Percentiles rank a stretch among this genome's conserved stretches.
These are phyloP conservation scores for Meloidogyne floridensis DNA, from an alignment of 1,140 invertebrate genomes.

Conservation along the genomic window DNA sequence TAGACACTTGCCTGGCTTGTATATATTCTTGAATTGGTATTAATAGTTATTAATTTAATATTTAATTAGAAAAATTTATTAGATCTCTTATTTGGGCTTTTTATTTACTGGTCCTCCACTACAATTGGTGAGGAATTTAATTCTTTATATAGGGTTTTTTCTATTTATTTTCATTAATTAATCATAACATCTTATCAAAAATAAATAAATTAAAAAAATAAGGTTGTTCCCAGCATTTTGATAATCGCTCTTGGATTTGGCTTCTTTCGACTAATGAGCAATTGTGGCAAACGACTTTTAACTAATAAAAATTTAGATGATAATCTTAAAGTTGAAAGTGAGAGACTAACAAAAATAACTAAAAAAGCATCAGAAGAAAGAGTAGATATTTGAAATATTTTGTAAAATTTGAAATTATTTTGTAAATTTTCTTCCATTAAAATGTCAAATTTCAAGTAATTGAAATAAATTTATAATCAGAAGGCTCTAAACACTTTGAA, in stretches of 20 bases:
- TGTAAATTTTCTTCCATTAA: no score
- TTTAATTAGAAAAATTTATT: neutral
- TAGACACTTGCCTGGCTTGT: slow-evolving; percentile 58
- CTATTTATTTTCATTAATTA: no score
- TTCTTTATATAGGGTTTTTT: no score
- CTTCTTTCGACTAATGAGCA: slow-evolving; percentile 53
- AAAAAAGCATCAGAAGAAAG: slow-evolving; percentile 28
- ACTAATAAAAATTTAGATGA: neutral
- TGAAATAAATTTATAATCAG: no score
- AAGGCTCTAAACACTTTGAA: no score
- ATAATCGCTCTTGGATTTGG: slow-evolving; percentile 56
- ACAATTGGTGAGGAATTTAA: slow-evolving; percentile 29
- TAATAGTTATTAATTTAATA: neutral
- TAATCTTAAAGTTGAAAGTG: neutral
- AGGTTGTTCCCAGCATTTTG: slow-evolving; percentile 39
- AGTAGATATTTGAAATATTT: neutral
- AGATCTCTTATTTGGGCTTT: slow-evolving; percentile 58
- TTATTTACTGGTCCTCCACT: slow-evolving; percentile 50
- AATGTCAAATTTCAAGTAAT: no score
- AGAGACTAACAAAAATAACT: neutral
- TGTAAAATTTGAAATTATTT: neutral
- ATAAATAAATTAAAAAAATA: neutral
- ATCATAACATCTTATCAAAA: no score
- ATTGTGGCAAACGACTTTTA: slow-evolving; percentile 42
- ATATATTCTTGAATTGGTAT: slow-evolving; percentile 56